Evolutionary conservation across 2,113 vertebrate genomes (phyloP).

Genomic region (Psilopsiagon aurifrons): DNA sequence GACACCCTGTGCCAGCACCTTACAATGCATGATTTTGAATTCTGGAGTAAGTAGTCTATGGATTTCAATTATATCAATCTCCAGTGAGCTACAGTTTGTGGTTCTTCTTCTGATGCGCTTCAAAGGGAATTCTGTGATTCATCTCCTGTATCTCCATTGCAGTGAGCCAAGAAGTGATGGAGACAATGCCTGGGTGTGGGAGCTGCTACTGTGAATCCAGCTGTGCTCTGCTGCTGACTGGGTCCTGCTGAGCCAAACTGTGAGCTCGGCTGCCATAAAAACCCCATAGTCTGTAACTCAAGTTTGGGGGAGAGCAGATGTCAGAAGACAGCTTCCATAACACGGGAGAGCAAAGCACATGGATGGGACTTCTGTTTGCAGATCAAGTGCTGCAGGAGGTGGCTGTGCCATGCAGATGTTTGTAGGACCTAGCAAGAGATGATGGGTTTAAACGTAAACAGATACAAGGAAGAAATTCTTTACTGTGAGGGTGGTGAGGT

Average conservation of each 20-base stretch:
- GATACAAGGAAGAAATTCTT: neutral
- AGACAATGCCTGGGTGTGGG: neutral
- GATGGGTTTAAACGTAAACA: neutral
- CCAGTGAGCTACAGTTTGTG: neutral
- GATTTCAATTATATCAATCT: neutral
- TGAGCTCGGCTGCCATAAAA: neutral
- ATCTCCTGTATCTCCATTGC: too few species aligned
- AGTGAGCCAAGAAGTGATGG: neutral
- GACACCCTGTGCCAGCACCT: neutral
- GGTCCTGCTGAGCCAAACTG: neutral
- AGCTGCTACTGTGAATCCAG: neutral
- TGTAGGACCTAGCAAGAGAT: neutral
- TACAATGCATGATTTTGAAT: neutral
- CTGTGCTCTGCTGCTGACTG: neutral
- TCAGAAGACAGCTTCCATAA: rapidly evolving
- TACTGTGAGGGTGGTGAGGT: neutral
- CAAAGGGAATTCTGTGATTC: neutral
- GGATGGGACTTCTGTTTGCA: neutral
- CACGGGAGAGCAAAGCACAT: neutral
- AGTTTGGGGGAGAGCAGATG: neutral
- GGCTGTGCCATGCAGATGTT: neutral
- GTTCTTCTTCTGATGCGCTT: neutral
- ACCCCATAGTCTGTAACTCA: rapidly evolving
- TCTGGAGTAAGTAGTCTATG: neutral
- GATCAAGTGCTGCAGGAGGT: rapidly evolving